Evolutionary conservation across 2,113 vertebrate species (phyloP).

Genomic region (Urocynchramus pylzowi): DNA sequence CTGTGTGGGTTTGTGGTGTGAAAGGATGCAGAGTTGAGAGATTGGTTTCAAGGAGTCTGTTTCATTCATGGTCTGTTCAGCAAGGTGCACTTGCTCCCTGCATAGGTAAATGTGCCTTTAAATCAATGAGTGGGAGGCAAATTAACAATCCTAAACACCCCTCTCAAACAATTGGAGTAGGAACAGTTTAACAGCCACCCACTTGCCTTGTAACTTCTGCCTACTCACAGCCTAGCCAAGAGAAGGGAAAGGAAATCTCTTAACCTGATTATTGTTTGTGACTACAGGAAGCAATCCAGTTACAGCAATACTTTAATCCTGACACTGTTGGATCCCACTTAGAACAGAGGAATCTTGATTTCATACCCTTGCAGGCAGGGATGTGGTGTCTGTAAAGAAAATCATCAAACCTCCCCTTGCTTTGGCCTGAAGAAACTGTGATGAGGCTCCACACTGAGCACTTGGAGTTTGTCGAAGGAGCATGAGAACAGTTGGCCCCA

Average conservation of each 20-base stretch:
- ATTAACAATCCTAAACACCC: not conserved
- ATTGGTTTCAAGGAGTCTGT: not conserved
- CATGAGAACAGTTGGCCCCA: not conserved
- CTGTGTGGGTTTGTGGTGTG: not conserved
- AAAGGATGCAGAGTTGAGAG: not conserved
- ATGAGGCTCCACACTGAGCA: not conserved
- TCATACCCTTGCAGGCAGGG: not conserved
- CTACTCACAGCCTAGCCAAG: not conserved
- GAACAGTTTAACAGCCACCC: not conserved
- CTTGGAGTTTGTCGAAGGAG: not conserved
- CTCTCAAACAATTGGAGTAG: not conserved
- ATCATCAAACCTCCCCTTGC: not conserved
- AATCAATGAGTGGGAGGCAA: not conserved
- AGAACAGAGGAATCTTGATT: not conserved
- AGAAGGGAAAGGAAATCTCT: slow-evolving; percentile 29
- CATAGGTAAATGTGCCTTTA: not conserved
- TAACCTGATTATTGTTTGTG: slow-evolving; percentile 42
- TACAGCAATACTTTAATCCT: slow-evolving; percentile 37
- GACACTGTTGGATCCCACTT: not conserved
- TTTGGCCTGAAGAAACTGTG: not conserved
- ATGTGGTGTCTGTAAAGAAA: not conserved
- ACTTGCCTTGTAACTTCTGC: not conserved
- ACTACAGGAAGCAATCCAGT: slow-evolving; percentile 20
- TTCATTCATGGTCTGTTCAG: not conserved
- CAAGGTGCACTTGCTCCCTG: not conserved